A percentile compares a stretch with the other conserved stretches of the same genome.
Conservation (phyloP, 2,113 vertebrate species). For the Xerus inauris region DNA sequence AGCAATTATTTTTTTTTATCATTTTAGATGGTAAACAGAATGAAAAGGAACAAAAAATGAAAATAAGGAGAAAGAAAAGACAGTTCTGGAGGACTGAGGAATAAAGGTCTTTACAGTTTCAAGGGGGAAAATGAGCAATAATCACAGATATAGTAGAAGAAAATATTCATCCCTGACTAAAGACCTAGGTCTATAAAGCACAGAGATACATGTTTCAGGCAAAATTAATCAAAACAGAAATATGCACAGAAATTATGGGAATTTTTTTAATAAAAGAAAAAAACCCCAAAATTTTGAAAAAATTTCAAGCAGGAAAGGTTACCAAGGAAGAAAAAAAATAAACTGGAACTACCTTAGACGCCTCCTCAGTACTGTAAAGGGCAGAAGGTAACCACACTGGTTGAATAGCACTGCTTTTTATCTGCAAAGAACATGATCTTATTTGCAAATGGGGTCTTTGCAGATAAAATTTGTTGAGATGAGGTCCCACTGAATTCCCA, state of each 20-base stretch:
- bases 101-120: background rate
- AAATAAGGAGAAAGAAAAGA: background rate
- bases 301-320: background rate
- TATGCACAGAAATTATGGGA: background rate
- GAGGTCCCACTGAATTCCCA: background rate
- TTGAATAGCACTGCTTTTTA: background rate
- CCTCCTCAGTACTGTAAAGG: background rate
- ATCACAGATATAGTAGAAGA: background rate
- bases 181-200: background rate
- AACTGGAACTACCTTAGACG: background rate
- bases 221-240: conserved; percentile 37
- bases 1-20: background rate
- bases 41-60: background rate
- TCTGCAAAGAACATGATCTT: background rate
- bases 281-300: conserved; percentile 15
- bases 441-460: background rate
- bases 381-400: background rate
- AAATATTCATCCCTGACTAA: background rate
- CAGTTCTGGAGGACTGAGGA: background rate
- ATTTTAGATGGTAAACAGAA: background rate
- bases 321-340: conserved; percentile 10
- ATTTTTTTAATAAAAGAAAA: conserved; percentile 27
- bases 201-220: background rate
- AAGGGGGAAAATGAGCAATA: background rate
- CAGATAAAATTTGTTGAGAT: background rate